phyloP scores from a whole-genome alignment of 2,888 invertebrate genomes.

The Argyresthia goedartella region DNA sequence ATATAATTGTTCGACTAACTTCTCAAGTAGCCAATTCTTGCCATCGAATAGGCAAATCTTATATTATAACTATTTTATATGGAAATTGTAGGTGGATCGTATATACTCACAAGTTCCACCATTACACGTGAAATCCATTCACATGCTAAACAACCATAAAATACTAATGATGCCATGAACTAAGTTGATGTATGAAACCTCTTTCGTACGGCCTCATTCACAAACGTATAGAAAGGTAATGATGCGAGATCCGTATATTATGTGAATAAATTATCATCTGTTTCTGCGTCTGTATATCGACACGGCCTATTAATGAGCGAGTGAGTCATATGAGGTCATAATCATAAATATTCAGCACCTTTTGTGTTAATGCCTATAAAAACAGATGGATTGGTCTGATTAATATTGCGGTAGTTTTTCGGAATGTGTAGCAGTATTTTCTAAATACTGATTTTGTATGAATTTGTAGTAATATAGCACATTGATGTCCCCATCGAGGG shows the following conservation, averaged over 20 bases:
- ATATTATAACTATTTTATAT: no score
- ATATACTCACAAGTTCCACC: no score
- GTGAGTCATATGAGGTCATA: conserved; percentile 19
- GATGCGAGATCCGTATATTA: conserved; percentile 26
- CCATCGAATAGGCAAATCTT: no score
- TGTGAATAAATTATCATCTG: conserved; percentile 10
- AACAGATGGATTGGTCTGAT: conserved; percentile 20
- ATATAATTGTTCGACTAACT: no score
- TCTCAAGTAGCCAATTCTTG: no score
- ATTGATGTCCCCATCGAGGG: no score
- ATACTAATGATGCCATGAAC: conserved; percentile 1
- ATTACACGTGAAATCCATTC: no score
- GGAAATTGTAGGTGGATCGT: no score
- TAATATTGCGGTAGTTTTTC: background rate
- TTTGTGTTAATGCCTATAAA: conserved; percentile 35
- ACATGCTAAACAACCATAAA: background rate
- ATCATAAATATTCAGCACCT: conserved; percentile 47
- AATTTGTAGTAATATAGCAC: no score
- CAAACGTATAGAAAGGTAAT: conserved; percentile 45
- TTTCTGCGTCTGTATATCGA: conserved; percentile 21
- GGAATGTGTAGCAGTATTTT: no score
- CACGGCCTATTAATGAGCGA: conserved; percentile 39
- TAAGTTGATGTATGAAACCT: conserved; percentile 9
- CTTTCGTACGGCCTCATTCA: conserved; percentile 18
- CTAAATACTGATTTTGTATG: no score